These are phyloP conservation scores for Meda fulgida DNA, from an alignment of 2,797 vertebrate species.

Conservation along the genomic window DNA sequence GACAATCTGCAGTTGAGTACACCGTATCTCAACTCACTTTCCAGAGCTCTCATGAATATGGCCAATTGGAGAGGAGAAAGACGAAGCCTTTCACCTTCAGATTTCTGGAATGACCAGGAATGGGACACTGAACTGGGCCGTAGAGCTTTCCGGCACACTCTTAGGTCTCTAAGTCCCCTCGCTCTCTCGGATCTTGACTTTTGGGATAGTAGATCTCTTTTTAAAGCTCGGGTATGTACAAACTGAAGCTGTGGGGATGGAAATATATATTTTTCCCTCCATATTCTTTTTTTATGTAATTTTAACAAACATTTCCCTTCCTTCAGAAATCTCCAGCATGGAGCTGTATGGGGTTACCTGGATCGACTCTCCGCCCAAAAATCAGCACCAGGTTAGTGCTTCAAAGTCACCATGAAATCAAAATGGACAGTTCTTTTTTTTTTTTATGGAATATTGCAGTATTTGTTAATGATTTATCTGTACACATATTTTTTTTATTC, in stretches of 20 bases:
- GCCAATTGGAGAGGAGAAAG: conserved; percentile 58
- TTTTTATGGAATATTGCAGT: background rate
- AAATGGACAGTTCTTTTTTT: background rate
- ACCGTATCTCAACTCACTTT: conserved; percentile 57
- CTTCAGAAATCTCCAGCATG: conserved; percentile 71
- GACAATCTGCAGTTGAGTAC: conserved; percentile 36
- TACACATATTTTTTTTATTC: background rate
- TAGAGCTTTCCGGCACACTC: conserved; percentile 58
- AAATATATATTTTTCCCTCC: background rate
- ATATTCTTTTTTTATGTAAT: background rate
- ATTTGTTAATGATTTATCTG: background rate
- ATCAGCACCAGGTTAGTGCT: conserved; percentile 66
- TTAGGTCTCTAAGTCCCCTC: conserved; percentile 64
- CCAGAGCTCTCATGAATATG: conserved; percentile 44
- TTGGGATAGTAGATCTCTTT: conserved; percentile 70
- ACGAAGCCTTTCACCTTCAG: conserved; percentile 58
- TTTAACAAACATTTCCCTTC: background rate
- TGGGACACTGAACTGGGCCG: conserved; percentile 48
- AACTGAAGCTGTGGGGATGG: background rate
- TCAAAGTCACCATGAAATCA: background rate
- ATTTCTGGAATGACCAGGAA: conserved; percentile 51
- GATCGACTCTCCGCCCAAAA: conserved; percentile 66
- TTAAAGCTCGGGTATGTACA: conserved; percentile 71
- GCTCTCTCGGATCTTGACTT: conserved; percentile 68
- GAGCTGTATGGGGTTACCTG: conserved; percentile 67